Evolutionary conservation across 1,140 invertebrate species (phyloP), one percentile per base, ranked within the genome.

Genomic region (Drosophila insularis): DNA sequence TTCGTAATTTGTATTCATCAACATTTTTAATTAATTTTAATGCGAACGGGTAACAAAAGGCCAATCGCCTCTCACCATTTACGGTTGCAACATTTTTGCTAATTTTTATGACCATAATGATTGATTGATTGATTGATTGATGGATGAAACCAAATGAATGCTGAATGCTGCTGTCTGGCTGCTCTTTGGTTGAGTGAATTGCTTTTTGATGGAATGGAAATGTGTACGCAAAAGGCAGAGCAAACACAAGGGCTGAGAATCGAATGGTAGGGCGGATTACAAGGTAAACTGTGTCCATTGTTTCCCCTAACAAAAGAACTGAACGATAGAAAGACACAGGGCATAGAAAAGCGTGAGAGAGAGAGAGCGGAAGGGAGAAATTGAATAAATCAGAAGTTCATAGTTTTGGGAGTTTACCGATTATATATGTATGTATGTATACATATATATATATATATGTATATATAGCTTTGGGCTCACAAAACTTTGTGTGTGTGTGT

Each of bases 31-130:
- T 85, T 85, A 86, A 81, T 85, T 85, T 85, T 64, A 74, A 86
- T 86, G 72, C 64, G 68, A 71, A 86, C 59, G 21, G 59, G 40
- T 43, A 73, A 76, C 65, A 68, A 76, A 61, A 63, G 60, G 54
- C 58, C 61, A 60, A 58, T 68, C 65, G 63, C 78, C 74, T 79
- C 58, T 53, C 63, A 17, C 43, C 14, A 27, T 27, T 27, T 50
- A 63, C 62, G 71, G 61, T 71, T 73, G 67, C 67, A 50, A 50
- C 43, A 50, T 73, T 39, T 64, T 67, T 87, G 78, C 82, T 87
- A 85, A 85, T 85, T 85, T 87, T 78, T 81, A 85, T 77, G 73
- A 85, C 63, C 81, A 78, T 78, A 78, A 84, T 84, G 74, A 82
- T 82, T 76, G 80, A 68, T 80, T 80, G 78, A 75, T 81, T 81